phyloP scores from a whole-genome alignment of 2,797 vertebrate genomes.

The Sparus aurata region DNA sequence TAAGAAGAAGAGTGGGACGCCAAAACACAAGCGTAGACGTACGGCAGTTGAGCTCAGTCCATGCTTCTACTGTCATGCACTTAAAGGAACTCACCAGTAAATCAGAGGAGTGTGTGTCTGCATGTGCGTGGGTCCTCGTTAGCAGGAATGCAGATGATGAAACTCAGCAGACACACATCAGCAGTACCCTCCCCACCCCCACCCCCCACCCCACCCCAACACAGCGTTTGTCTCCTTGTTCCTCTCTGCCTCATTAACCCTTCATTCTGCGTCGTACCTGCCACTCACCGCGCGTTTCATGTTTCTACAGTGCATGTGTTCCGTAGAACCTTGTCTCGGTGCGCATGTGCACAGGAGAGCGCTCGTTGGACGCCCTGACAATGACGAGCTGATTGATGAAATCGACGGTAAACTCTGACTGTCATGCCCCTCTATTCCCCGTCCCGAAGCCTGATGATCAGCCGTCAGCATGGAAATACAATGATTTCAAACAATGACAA shows the following conservation, averaged over 20 bases:
- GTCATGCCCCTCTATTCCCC: not conserved
- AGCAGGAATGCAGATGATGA: slow-evolving; percentile 71
- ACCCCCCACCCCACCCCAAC: slow-evolving; percentile 46
- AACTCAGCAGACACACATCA: slow-evolving; percentile 73
- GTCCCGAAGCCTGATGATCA: slow-evolving; percentile 12
- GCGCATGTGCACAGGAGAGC: not conserved
- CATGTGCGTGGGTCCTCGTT: slow-evolving; percentile 59
- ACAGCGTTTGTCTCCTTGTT: slow-evolving; percentile 53
- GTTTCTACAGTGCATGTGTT: slow-evolving; percentile 17
- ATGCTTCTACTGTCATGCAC: slow-evolving; percentile 31
- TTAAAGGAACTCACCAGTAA: slow-evolving; percentile 27
- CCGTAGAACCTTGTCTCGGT: slow-evolving; percentile 12
- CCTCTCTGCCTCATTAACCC: slow-evolving; percentile 59
- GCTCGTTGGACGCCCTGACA: slow-evolving; percentile 16
- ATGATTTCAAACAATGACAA: slow-evolving; percentile 5
- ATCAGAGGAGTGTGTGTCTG: not conserved
- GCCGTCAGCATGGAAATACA: slow-evolving; percentile 28
- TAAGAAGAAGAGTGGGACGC: not conserved
- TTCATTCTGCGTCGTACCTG: slow-evolving; percentile 40
- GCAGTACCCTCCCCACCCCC: slow-evolving; percentile 42
- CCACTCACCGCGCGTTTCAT: slow-evolving; percentile 48
- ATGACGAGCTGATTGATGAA: slow-evolving; percentile 33
- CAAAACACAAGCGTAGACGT: not conserved
- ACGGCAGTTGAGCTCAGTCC: slow-evolving; percentile 14
- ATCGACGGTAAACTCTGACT: slow-evolving; percentile 28